Percentiles rank a stretch among this genome's conserved stretches.
Conservation (phyloP, 2,797 vertebrate species). For the Cyclopterus lumpus region DNA sequence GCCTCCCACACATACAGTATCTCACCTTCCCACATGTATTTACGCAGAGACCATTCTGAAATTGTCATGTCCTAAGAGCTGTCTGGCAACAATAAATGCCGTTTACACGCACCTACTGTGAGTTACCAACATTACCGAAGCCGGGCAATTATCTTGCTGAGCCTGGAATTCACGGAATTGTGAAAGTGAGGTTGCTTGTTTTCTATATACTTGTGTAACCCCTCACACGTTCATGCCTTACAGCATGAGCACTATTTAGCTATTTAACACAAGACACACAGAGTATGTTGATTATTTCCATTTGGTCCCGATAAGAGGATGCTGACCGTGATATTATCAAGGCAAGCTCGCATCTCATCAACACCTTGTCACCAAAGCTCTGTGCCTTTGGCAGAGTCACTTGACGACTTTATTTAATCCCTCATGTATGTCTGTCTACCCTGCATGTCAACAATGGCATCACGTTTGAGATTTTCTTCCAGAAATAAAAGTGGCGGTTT, state of each 20-base stretch:
- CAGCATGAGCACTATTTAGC: neutral
- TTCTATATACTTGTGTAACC: slow-evolving; percentile 5
- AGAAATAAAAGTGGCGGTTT: slow-evolving; percentile 8
- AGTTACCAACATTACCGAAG: slow-evolving; percentile 39
- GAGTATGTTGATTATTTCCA: slow-evolving; percentile 7
- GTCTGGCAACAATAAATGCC: slow-evolving; percentile 32
- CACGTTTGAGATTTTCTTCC: neutral
- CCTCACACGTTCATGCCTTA: neutral
- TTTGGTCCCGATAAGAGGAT: slow-evolving; percentile 25
- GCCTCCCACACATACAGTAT: slow-evolving; percentile 41
- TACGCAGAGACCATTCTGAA: slow-evolving; percentile 24
- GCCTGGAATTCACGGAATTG: slow-evolving; percentile 15
- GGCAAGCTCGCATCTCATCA: slow-evolving; percentile 63
- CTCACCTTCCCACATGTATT: slow-evolving; percentile 38
- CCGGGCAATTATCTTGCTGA: slow-evolving; percentile 26
- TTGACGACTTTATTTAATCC: slow-evolving; percentile 51
- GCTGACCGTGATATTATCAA: slow-evolving; percentile 62
- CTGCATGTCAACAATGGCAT: slow-evolving; percentile 44
- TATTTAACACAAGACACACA: slow-evolving; percentile 9
- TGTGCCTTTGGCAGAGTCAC: slow-evolving; percentile 62
- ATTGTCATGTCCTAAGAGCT: slow-evolving; percentile 37
- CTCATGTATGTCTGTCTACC: slow-evolving; percentile 40
- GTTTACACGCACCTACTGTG: slow-evolving; percentile 26
- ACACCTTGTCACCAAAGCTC: slow-evolving; percentile 63
- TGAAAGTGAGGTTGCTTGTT: slow-evolving; percentile 12